A percentile compares a stretch with the other conserved stretches of the same genome.
Conservation (phyloP, 1,140 invertebrate genomes). For the Pseudomyrmex gracilis region DNA sequence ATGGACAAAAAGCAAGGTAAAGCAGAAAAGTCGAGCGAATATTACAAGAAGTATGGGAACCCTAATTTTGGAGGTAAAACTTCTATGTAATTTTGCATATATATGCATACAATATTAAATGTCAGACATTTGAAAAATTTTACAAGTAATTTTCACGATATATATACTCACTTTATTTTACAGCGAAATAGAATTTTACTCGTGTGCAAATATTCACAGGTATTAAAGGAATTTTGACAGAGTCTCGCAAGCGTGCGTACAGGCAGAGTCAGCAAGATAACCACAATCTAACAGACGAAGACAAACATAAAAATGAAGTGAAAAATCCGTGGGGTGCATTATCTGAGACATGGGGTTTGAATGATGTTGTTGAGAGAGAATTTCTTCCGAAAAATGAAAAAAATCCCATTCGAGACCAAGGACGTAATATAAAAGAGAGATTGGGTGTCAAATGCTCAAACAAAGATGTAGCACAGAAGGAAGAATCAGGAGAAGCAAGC, state of each 20-base stretch:
- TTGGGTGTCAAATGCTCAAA: conserved; percentile 78
- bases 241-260: conserved; percentile 85
- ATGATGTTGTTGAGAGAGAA: conserved; percentile 87
- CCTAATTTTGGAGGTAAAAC: conserved; percentile 87
- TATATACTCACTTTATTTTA: too few species aligned
- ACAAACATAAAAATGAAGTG: conserved; percentile 76
- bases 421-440: conserved; percentile 78
- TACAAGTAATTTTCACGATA: too few species aligned
- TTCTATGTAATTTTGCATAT: neutral
- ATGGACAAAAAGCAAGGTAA: conserved; percentile 88
- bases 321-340: conserved; percentile 92
- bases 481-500: conserved; percentile 5
- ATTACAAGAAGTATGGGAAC: conserved; percentile 89
- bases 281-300: conserved; percentile 78
- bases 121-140: too few species aligned
- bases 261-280: conserved; percentile 75
- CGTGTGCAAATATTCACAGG: conserved; percentile 76
- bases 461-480: neutral
- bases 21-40: conserved; percentile 88
- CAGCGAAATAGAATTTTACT: neutral
- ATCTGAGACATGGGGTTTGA: conserved; percentile 89
- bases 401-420: conserved; percentile 52
- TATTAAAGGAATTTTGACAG: conserved; percentile 86
- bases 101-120: too few species aligned
- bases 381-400: conserved; percentile 76